Conservation (phyloP, 2,797 vertebrate genomes). For the Lithobates sylvaticus region DNA sequence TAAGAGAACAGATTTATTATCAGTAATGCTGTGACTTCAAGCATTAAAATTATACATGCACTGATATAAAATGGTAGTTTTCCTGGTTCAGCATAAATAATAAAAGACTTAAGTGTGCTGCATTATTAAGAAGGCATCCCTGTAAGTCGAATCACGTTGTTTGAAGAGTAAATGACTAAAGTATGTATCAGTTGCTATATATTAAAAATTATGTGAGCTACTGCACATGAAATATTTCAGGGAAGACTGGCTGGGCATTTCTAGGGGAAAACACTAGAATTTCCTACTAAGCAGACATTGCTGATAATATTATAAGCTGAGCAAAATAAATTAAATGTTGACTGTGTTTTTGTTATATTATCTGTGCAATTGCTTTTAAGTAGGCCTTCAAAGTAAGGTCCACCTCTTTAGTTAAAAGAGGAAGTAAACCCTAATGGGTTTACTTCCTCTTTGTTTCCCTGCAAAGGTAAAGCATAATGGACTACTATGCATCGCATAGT, state of each 20-base stretch:
- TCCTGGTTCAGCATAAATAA: conserved; percentile 54
- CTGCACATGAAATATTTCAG: conserved; percentile 4
- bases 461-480: too few relatives aligned
- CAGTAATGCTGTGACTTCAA: conserved; percentile 53
- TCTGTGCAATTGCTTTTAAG: too few relatives aligned
- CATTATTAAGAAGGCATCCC: conserved; percentile 51
- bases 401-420: too few relatives aligned
- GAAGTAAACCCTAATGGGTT: too few relatives aligned
- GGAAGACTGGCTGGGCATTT: not conserved
- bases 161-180: conserved; percentile 44
- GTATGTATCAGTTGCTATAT: conserved; percentile 17
- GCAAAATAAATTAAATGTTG: too few relatives aligned
- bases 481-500: too few relatives aligned
- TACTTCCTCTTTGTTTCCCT: too few relatives aligned
- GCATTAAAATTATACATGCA: conserved; percentile 61
- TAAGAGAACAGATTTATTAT: conserved; percentile 60
- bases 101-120: conserved; percentile 45
- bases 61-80: conserved; percentile 58
- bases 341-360: too few relatives aligned
- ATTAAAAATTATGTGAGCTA: conserved; percentile 5
- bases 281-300: too few relatives aligned
- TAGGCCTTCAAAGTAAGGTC: too few relatives aligned
- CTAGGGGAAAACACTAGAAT: too few relatives aligned
- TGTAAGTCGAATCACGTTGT: conserved; percentile 7
- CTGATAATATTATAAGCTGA: too few relatives aligned